A percentile compares a stretch with the other conserved stretches of the same genome.
phyloP scores from a whole-genome alignment of 2,797 vertebrate species.

The Myotis pilosus region DNA sequence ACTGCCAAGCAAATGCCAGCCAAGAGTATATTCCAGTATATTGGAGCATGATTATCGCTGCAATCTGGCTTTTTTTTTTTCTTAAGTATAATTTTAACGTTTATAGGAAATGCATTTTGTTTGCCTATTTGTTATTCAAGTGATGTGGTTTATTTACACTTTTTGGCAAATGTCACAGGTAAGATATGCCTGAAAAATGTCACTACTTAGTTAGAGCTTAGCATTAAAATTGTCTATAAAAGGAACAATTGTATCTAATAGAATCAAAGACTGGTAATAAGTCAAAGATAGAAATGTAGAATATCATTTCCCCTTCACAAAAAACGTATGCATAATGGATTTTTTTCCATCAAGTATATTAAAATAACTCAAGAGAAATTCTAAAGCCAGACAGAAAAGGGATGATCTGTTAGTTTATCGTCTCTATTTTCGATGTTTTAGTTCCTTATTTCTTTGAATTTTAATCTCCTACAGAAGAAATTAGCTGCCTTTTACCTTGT shows the following conservation, averaged over 20 bases:
- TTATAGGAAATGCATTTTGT: background rate
- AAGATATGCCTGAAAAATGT: background rate
- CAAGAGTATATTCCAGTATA: background rate
- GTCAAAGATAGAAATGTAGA: background rate
- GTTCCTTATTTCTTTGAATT: slow-evolving; percentile 9
- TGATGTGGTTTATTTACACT: background rate
- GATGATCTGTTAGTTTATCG: background rate
- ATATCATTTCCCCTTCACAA: background rate
- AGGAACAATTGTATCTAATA: background rate
- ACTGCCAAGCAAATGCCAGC: background rate
- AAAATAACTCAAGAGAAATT: background rate
- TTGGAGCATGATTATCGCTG: background rate
- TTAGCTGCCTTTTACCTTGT: background rate
- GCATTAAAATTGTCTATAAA: background rate
- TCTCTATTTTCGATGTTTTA: background rate
- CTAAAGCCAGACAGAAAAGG: background rate
- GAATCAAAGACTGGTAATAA: background rate
- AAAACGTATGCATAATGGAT: background rate
- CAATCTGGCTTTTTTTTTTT: background rate
- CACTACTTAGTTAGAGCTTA: background rate
- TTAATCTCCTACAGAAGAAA: background rate
- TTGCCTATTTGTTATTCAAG: background rate
- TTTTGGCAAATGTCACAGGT: background rate
- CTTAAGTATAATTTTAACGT: background rate
- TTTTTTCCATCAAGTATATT: background rate